Conservation (phyloP, 1,140 invertebrate species). For the Trichoplusia ni region DNA sequence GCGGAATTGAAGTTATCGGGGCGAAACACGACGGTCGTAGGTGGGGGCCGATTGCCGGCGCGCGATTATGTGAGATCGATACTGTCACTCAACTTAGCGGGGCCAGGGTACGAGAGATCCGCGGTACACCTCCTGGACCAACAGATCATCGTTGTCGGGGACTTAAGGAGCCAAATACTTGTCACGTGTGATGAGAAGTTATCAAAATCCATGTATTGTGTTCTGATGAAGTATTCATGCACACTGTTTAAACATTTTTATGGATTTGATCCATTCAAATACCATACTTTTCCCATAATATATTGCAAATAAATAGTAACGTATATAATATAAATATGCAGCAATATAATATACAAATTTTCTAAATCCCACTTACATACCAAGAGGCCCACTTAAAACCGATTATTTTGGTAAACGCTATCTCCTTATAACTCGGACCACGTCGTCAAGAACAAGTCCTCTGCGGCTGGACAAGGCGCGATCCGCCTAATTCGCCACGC, state of each 20-base stretch:
- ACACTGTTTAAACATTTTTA: too few species aligned
- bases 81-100: slow-evolving; percentile 65
- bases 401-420: slow-evolving; percentile 32
- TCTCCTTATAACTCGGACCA: slow-evolving; percentile 33
- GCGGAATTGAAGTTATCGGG: slow-evolving; percentile 80
- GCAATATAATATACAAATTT: not conserved
- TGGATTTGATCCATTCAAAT: too few species aligned
- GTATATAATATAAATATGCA: too few species aligned
- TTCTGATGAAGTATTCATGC: too few species aligned
- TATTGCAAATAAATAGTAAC: too few species aligned
- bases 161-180: not conserved
- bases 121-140: not conserved
- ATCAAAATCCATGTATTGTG: too few species aligned
- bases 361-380: not conserved
- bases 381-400: too few species aligned
- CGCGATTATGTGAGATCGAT: slow-evolving; percentile 76
- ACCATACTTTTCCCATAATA: too few species aligned
- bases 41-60: slow-evolving; percentile 56
- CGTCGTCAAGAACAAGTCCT: slow-evolving; percentile 22
- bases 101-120: not conserved
- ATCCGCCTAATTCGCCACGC: slow-evolving; percentile 62
- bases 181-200: not conserved
- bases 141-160: not conserved
- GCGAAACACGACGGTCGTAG: slow-evolving; percentile 69
- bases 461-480: slow-evolving; percentile 62